A percentile compares a stretch with the other conserved stretches of the same genome.
Evolutionary conservation across 2,888 invertebrate genomes (phyloP).

Genomic region (Drosophila merina): DNA sequence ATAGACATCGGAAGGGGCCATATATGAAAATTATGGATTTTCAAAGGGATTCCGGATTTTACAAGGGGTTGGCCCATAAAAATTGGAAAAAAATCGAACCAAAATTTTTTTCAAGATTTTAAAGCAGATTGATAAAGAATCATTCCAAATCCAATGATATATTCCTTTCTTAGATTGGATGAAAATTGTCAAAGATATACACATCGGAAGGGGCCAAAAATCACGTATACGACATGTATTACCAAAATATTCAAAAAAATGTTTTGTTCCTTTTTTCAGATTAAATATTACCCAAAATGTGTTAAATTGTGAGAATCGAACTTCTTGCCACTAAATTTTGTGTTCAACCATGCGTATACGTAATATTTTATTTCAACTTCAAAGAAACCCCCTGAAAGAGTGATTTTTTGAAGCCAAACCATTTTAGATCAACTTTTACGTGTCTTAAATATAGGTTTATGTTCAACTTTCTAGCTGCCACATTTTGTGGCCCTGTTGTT

Average conservation of each 20-base stretch:
- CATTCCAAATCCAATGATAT: too few relatives aligned
- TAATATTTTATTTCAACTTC: not conserved
- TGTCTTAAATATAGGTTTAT: too few relatives aligned
- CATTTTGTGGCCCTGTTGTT: not conserved
- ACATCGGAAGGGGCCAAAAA: too few relatives aligned
- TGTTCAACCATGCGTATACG: constrained; percentile 1
- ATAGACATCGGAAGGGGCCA: too few relatives aligned
- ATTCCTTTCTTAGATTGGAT: too few relatives aligned
- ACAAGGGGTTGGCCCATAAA: too few relatives aligned
- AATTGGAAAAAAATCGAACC: too few relatives aligned
- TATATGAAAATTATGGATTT: too few relatives aligned
- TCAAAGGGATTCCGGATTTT: too few relatives aligned
- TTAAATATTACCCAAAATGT: not conserved
- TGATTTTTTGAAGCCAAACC: not conserved
- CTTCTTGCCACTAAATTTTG: not conserved
- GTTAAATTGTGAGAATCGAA: not conserved
- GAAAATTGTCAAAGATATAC: too few relatives aligned
- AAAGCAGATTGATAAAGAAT: too few relatives aligned
- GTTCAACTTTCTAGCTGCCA: not conserved
- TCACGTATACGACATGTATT: constrained; percentile 5
- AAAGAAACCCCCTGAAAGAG: not conserved
- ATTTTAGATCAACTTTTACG: not conserved
- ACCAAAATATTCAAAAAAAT: not conserved
- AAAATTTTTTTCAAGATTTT: too few relatives aligned
- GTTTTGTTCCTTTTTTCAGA: not conserved